These are phyloP conservation scores for Phallusia fumigata DNA, from an alignment of 23 tunicate species.

Conservation along the genomic window DNA sequence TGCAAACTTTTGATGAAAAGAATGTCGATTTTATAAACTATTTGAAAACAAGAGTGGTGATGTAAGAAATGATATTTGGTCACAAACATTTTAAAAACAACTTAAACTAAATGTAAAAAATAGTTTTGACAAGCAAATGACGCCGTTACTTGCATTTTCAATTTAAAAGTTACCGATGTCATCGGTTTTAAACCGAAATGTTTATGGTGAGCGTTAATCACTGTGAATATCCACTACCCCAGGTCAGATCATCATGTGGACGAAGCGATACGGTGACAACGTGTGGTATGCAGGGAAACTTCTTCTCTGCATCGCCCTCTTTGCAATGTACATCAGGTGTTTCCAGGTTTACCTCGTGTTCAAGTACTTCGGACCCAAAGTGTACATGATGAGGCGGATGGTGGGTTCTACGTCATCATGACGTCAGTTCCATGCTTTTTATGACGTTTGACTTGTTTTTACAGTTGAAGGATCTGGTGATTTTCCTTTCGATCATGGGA, in stretches of 20 bases:
- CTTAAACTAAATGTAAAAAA: no score
- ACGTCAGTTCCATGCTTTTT: background rate
- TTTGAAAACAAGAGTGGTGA: no score
- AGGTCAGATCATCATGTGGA: conserved; percentile 14
- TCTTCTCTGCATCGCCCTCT: conserved; percentile 17
- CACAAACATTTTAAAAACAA: no score
- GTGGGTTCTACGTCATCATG: conserved; percentile 9
- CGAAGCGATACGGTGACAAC: background rate
- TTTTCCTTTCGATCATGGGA: conserved; percentile 36
- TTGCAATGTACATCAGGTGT: conserved; percentile 23
- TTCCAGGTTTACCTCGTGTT: conserved; percentile 37
- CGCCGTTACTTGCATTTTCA: no score
- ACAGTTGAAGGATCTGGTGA: conserved; percentile 26
- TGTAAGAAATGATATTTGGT: no score
- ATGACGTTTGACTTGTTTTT: background rate
- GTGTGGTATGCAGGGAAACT: conserved; percentile 11
- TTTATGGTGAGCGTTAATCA: no score
- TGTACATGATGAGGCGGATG: conserved; percentile 48
- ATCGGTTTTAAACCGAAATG: no score
- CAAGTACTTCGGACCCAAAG: conserved; percentile 33
- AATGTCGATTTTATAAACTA: no score
- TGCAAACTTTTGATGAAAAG: no score
- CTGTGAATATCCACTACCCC: no score
- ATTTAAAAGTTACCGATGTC: no score
- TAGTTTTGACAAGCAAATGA: no score